A percentile compares a stretch with the other conserved stretches of the same genome.
Evolutionary conservation across 1,140 invertebrate species (phyloP).

Genomic region (Orchestia grillus): DNA sequence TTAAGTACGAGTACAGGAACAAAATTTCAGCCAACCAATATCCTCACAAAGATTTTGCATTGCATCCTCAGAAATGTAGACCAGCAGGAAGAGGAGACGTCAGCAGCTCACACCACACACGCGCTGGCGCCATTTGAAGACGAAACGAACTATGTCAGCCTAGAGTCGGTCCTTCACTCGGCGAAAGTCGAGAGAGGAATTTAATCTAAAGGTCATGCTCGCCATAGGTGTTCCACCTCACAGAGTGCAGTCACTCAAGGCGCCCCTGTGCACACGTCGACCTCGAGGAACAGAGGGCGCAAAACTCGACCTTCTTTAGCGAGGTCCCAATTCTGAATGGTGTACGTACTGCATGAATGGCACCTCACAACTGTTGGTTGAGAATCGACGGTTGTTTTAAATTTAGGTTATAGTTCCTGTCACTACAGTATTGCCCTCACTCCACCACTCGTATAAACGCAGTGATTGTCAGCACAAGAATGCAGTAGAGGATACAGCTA

Average conservation of each 20-base stretch:
- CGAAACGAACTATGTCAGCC: no score
- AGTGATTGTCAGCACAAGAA: no score
- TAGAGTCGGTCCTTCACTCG: neutral
- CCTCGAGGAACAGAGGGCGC: neutral
- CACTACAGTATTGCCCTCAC: neutral
- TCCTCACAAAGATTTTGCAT: neutral
- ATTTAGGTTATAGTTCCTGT: neutral
- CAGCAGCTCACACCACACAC: neutral
- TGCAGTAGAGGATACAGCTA: no score
- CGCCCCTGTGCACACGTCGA: neutral
- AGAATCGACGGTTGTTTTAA: neutral
- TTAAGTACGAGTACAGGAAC: neutral
- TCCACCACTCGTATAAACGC: no score
- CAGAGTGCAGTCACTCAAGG: neutral
- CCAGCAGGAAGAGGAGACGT: neutral
- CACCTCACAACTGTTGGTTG: no score
- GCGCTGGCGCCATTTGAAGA: neutral
- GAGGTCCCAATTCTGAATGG: no score
- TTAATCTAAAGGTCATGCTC: neutral
- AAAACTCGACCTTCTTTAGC: neutral
- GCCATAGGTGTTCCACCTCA: neutral
- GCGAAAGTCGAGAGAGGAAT: neutral
- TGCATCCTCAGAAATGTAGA: neutral
- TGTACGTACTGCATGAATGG: no score
- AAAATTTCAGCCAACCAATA: neutral